Evolutionary conservation across 2,888 invertebrate genomes (phyloP).

Genomic region (Charanyca ferruginea): DNA sequence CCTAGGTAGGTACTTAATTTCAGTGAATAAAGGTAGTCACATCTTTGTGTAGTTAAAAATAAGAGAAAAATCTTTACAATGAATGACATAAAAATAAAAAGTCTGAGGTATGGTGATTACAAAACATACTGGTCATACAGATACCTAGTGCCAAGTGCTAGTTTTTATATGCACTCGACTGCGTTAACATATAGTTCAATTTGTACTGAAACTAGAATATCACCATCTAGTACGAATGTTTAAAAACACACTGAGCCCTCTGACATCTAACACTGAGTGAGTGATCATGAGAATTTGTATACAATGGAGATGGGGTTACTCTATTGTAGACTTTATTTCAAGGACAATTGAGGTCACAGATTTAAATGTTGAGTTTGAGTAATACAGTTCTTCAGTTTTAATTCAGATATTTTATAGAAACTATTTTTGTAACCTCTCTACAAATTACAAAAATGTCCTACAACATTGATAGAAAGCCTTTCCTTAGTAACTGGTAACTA

Average conservation of each 20-base stretch:
- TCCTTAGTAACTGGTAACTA: no score
- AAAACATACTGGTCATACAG: no score
- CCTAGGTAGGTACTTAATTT: not conserved
- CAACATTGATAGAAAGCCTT: no score
- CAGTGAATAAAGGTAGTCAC: not conserved
- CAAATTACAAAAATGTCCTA: no score
- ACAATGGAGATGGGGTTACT: conserved; percentile 26
- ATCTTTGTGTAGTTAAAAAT: not conserved
- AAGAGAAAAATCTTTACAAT: not conserved
- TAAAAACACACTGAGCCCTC: no score
- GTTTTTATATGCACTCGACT: no score
- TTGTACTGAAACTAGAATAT: no score
- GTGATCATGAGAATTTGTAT: conserved; percentile 27
- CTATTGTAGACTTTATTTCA: conserved; percentile 6
- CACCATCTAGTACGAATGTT: no score
- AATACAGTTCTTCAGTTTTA: not conserved
- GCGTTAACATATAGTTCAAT: no score
- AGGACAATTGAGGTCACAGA: conserved; percentile 7
- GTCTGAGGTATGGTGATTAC: not conserved
- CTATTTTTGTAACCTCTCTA: no score
- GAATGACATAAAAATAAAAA: not conserved
- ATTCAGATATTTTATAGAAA: no score
- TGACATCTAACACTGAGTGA: not conserved
- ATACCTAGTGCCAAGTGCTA: no score
- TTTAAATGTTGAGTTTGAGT: not conserved